Conservation (phyloP, 2,113 vertebrate species). For the Panthera uncia region DNA sequence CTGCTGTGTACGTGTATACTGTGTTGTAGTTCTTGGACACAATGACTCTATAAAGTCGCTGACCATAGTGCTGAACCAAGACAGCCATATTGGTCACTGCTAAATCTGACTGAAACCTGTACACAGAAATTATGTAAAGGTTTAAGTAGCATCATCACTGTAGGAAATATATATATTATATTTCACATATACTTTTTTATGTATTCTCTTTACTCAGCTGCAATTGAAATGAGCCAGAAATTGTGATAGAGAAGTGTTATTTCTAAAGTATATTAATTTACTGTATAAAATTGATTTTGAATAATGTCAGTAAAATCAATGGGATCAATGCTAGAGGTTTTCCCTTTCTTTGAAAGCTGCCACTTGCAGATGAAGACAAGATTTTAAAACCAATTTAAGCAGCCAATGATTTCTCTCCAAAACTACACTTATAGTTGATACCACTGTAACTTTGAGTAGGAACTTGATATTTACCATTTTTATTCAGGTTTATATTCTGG, state of each 20-base stretch:
- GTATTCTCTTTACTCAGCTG: neutral
- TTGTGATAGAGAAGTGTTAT: constrained; percentile 29
- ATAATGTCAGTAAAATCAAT: constrained; percentile 31
- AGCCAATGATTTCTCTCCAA: neutral
- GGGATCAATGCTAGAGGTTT: neutral
- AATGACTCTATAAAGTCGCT: constrained; percentile 80
- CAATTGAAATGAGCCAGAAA: neutral
- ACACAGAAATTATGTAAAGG: constrained; percentile 59
- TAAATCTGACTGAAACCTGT: constrained; percentile 61
- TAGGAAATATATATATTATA: neutral
- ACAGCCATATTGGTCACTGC: constrained; percentile 82
- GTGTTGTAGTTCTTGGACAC: constrained; percentile 53
- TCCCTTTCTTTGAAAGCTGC: neutral
- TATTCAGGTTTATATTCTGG: constrained; percentile 46
- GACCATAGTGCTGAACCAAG: constrained; percentile 88
- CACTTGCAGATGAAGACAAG: neutral
- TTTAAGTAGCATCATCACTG: constrained; percentile 33
- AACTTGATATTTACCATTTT: constrained; percentile 50
- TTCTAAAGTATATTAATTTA: neutral
- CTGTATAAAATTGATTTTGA: neutral
- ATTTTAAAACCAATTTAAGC: neutral
- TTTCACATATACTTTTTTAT: neutral
- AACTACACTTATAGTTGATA: constrained; percentile 25
- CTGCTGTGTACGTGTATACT: neutral
- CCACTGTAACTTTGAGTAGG: neutral